Evolutionary conservation across 2,888 invertebrate species (phyloP).

Genomic region (Lampropteryx suffumata): DNA sequence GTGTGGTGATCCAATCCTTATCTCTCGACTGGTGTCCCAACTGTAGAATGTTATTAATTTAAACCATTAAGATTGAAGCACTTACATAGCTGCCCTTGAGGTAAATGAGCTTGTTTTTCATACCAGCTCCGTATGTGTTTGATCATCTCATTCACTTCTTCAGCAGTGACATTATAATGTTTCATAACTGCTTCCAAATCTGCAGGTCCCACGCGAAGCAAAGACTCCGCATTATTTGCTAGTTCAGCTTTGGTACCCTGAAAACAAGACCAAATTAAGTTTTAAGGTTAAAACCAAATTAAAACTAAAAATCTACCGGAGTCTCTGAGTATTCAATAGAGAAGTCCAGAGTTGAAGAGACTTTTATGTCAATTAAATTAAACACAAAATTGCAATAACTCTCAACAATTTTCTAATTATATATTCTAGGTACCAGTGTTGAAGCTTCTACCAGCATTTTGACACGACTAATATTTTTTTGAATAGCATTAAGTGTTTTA

Average conservation of each 20-base stretch:
- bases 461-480: background rate
- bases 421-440: background rate
- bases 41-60: too few species aligned
- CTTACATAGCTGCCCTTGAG: constrained; percentile 49
- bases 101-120: constrained; percentile 56
- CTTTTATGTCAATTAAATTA: too few species aligned
- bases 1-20: too few species aligned
- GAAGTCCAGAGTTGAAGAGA: too few species aligned
- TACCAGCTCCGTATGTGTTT: constrained; percentile 48
- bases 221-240: constrained; percentile 2
- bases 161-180: constrained; percentile 1
- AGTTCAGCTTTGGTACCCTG: constrained; percentile 8
- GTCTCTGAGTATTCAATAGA: too few species aligned
- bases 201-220: background rate
- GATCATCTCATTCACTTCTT: constrained; percentile 11
- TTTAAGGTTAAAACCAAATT: too few species aligned
- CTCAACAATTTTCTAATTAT: too few species aligned
- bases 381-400: too few species aligned
- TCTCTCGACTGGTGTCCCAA: too few species aligned
- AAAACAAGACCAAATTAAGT: background rate
- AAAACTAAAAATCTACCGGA: too few species aligned
- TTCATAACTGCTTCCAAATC: constrained; percentile 7
- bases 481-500: too few species aligned
- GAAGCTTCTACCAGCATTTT: background rate
- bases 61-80: background rate